These are phyloP conservation scores for Sporophila hypoxantha DNA, from an alignment of 2,113 vertebrate species.

Conservation along the genomic window DNA sequence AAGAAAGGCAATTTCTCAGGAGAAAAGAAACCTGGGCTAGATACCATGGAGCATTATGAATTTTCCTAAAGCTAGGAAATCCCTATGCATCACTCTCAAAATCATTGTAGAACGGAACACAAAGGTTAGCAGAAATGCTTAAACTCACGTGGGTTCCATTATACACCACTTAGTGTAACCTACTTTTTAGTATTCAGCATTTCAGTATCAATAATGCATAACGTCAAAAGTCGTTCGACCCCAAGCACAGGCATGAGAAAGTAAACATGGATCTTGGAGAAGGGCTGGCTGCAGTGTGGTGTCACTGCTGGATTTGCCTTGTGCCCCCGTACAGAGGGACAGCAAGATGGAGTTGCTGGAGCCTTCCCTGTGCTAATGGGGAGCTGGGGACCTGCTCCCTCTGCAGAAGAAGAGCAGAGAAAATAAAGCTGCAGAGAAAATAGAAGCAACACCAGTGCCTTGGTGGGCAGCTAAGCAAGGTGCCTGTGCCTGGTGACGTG, in stretches of 20 bases:
- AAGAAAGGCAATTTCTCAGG: not conserved
- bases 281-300: not conserved
- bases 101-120: not conserved
- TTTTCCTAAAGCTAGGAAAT: not conserved
- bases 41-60: not conserved
- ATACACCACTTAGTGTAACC: slow-evolving; percentile 33
- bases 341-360: not conserved
- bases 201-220: slow-evolving; percentile 48
- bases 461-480: not conserved
- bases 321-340: not conserved
- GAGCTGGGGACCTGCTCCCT: not conserved
- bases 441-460: not conserved
- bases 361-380: rapidly evolving
- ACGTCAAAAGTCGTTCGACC: not conserved
- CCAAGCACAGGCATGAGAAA: not conserved
- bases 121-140: not conserved
- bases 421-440: not conserved
- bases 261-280: not conserved
- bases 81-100: not conserved
- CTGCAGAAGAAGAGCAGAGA: not conserved
- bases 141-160: slow-evolving; percentile 12
- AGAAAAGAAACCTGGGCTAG: not conserved
- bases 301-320: not conserved
- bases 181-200: slow-evolving; percentile 44
- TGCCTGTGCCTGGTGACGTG: rapidly evolving